Evolutionary conservation across 2,888 invertebrate genomes (phyloP), one percentile per base, ranked within the genome.

Genomic region (Tridacna gigas): DNA sequence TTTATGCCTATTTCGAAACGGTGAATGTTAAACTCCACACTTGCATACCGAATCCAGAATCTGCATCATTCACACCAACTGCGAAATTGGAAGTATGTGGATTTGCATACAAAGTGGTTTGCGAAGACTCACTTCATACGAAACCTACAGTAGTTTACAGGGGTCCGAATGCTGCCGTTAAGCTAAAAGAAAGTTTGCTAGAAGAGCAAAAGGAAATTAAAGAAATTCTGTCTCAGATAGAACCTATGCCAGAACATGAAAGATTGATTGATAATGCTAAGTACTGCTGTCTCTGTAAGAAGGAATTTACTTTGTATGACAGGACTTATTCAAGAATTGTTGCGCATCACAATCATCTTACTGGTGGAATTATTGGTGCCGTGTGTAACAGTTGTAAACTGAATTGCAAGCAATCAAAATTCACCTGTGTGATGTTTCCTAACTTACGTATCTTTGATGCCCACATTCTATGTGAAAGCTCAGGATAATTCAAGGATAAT

Each of bases 1-100:
- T 83, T 4, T 83, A 83, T 69, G 84, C 84, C 12, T 80, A 84
- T 66, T 80, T 80, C 66, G 78, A 84, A 48, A 84, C 78, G 9
- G 18, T 80, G 7, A 77, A 77, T 48, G 37, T 28, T 25, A 80
- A 78, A 73, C 1, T 84, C 0, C 71, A 77, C n/a, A 65, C 80
- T 0, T 80, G 84, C 45, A 20, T 25, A 22, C 84, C n/a, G 1
- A 18, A n/a, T n/a, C 37, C 56, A 51, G 45, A 69, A 45, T 45
- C 2, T 18, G 37, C 69, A 13, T 45, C 45, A n/a, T 45, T 45
- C 7, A 69, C 69, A 37, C 45, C 69, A 5, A 45, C 45, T 0
- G 5, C 45, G 3, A 25, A 77, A 73, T 71, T 84, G 12, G 80
- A 84, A 26, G 78, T 75, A 0, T 84, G 80, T 67, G 66, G 78